Percentiles rank a stretch among this genome's conserved stretches.
Evolutionary conservation across 2,888 invertebrate genomes (phyloP).

Genomic region (Tanytarsus gracilentus): DNA sequence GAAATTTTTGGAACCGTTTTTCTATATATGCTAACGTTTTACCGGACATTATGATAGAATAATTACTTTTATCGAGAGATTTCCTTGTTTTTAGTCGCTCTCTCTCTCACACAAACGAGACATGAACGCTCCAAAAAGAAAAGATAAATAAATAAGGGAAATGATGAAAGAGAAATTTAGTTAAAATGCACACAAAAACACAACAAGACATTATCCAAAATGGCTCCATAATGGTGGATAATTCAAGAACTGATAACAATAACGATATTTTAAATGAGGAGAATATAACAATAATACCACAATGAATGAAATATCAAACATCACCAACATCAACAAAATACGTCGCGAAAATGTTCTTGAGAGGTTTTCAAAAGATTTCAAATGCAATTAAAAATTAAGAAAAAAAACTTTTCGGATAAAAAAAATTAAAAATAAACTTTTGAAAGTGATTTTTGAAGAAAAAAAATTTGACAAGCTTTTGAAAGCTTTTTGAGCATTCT

Average conservation of each 20-base stretch:
- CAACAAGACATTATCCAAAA: conserved; percentile 15
- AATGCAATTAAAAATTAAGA: too few species aligned
- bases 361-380: too few species aligned
- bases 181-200: conserved; percentile 17
- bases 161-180: conserved; percentile 9
- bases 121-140: background rate
- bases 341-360: conserved; percentile 2
- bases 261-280: conserved; percentile 2
- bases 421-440: background rate
- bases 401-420: background rate
- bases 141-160: background rate
- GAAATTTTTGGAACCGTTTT: background rate
- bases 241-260: conserved; percentile 16
- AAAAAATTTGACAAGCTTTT: background rate
- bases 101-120: background rate
- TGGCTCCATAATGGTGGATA: conserved; percentile 22
- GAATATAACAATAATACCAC: conserved; percentile 22
- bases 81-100: background rate
- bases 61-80: too few species aligned
- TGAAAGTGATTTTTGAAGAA: background rate
- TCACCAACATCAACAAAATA: conserved; percentile 24
- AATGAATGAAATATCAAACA: conserved; percentile 20
- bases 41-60: conserved; percentile 23
- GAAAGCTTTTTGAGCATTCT: conserved; percentile 3
- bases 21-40: background rate